These are phyloP conservation scores for Lithophane socia DNA, from an alignment of 2,888 invertebrate genomes.

Conservation along the genomic window DNA sequence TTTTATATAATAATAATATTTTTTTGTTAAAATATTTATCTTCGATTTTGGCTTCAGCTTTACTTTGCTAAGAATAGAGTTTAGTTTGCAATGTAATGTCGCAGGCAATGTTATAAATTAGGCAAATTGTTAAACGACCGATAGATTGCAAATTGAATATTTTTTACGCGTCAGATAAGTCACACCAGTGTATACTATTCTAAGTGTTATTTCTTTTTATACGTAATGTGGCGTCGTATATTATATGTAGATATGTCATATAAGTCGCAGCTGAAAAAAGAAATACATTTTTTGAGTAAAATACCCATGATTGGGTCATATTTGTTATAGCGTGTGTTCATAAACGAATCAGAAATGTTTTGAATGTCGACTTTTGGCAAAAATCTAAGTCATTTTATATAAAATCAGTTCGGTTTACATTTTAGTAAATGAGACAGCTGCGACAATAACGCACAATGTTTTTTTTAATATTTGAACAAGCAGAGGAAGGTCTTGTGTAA, in stretches of 20 bases:
- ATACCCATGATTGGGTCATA: conserved; percentile 5
- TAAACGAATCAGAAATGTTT: conserved; percentile 19
- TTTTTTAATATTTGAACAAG: conserved; percentile 58
- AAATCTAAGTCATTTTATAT: conserved; percentile 62
- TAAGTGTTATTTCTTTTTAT: conserved; percentile 75
- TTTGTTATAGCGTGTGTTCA: conserved; percentile 32
- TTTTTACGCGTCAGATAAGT: conserved; percentile 63
- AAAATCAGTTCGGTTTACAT: conserved; percentile 43
- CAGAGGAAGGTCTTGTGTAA: conserved; percentile 67
- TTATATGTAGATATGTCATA: conserved; percentile 65
- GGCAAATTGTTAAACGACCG: conserved; percentile 67
- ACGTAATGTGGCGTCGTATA: conserved; percentile 67
- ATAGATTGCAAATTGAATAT: conserved; percentile 70
- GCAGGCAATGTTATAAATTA: conserved; percentile 68
- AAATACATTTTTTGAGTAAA: conserved; percentile 23
- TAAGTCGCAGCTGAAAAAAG: conserved; percentile 53
- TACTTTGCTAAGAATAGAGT: conserved; percentile 75
- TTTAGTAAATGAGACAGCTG: conserved; percentile 46
- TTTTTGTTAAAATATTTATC: conserved; percentile 70
- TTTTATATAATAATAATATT: conserved; percentile 30
- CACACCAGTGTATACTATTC: conserved; percentile 75
- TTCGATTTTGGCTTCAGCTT: conserved; percentile 81
- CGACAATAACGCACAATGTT: conserved; percentile 63
- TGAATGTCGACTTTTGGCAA: conserved; percentile 35
- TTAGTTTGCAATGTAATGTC: conserved; percentile 74